A percentile compares a stretch with the other conserved stretches of the same genome.
Evolutionary conservation across 2,113 vertebrate species (phyloP).

Genomic region (Proterorhinus semilunaris): DNA sequence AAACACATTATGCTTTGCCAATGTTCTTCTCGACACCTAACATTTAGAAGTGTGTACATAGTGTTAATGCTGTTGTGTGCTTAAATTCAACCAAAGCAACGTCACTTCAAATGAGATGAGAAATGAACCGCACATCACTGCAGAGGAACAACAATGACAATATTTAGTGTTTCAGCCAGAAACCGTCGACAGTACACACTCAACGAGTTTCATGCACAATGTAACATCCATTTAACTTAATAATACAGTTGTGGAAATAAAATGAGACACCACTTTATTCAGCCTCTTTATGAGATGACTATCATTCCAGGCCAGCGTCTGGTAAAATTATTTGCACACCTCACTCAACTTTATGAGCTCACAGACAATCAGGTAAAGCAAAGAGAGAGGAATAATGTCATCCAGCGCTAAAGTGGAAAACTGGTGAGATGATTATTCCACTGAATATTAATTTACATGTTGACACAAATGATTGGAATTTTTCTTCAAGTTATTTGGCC

Average conservation of each 20-base stretch:
- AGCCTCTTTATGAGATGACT: background rate
- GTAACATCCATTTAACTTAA: conserved; percentile 1
- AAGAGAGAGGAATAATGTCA: too few relatives aligned
- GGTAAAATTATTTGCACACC: too few relatives aligned
- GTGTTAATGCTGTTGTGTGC: conserved; percentile 14
- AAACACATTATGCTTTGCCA: conserved; percentile 13
- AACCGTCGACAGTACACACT: conserved; percentile 32
- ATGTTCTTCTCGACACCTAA: conserved; percentile 15
- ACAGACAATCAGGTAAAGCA: too few relatives aligned
- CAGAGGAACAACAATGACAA: conserved; percentile 30
- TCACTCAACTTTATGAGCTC: too few relatives aligned
- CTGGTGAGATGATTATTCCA: too few relatives aligned
- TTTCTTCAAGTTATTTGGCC: too few relatives aligned
- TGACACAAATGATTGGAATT: too few relatives aligned
- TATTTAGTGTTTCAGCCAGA: conserved; percentile 16
- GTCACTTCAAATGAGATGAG: conserved; percentile 25
- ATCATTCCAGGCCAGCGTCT: too few relatives aligned
- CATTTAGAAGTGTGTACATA: conserved; percentile 5
- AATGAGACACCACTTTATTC: background rate
- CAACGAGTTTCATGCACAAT: conserved; percentile 24
- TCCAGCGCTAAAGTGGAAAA: too few relatives aligned
- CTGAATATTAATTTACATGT: too few relatives aligned
- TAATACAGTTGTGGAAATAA: conserved; percentile 17
- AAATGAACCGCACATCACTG: conserved; percentile 20
- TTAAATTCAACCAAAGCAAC: conserved; percentile 6